A percentile compares a stretch with the other conserved stretches of the same genome.
Evolutionary conservation across 2,797 vertebrate species (phyloP).

Genomic region (Pygocentrus nattereri): DNA sequence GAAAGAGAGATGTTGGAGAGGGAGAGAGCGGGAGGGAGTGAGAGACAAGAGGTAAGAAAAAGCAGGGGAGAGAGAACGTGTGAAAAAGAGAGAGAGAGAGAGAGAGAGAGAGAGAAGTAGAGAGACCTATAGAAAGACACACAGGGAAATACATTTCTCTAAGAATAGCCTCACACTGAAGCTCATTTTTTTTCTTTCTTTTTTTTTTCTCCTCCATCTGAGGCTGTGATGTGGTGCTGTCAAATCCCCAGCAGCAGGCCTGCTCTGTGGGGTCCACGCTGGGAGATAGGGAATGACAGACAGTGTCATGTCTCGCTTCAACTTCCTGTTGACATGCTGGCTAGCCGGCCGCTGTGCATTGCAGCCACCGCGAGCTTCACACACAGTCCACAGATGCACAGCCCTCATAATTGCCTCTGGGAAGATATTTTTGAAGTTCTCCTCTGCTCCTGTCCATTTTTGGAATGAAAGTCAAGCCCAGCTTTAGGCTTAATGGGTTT

Average conservation of each 20-base stretch:
- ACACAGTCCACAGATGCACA: slow-evolving; percentile 23
- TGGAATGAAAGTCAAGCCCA: slow-evolving; percentile 35
- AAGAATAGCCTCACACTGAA: slow-evolving; percentile 55
- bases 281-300: slow-evolving; percentile 66
- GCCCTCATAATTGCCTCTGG: slow-evolving; percentile 36
- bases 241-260: slow-evolving; percentile 63
- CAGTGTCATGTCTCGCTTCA: slow-evolving; percentile 62
- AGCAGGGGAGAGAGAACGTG: background rate
- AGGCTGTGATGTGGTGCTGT: slow-evolving; percentile 66
- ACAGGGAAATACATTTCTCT: slow-evolving; percentile 6
- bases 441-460: slow-evolving; percentile 21
- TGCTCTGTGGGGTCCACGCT: slow-evolving; percentile 55
- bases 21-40: background rate
- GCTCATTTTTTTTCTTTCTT: slow-evolving; percentile 51
- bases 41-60: background rate
- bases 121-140: slow-evolving; percentile 11
- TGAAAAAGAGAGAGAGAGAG: background rate
- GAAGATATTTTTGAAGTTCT: slow-evolving; percentile 23
- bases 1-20: background rate
- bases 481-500: background rate
- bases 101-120: background rate
- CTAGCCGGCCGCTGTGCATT: slow-evolving; percentile 16
- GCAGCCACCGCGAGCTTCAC: slow-evolving; percentile 23
- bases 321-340: slow-evolving; percentile 45
- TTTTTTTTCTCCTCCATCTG: slow-evolving; percentile 57